Evolutionary conservation across 2,797 vertebrate genomes (phyloP).

Genomic region (Nannoperca australis): DNA sequence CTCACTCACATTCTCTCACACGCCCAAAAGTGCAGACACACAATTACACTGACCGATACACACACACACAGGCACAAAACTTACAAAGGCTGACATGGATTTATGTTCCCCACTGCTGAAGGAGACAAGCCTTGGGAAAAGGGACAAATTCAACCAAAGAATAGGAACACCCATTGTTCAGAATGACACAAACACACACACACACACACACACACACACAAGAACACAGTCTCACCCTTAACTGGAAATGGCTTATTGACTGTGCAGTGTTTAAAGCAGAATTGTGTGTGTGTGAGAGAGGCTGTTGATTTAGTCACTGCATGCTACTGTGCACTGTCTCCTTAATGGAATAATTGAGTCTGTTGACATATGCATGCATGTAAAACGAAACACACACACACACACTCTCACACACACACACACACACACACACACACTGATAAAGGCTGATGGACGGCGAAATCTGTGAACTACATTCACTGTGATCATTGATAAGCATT

Average conservation of each 20-base stretch:
- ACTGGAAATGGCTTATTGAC: slow-evolving; percentile 76
- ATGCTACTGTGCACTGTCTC: slow-evolving; percentile 63
- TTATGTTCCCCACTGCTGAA: slow-evolving; percentile 69
- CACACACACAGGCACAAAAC: slow-evolving; percentile 23
- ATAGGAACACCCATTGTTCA: slow-evolving; percentile 67
- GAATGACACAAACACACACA: slow-evolving; percentile 40
- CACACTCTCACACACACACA: slow-evolving; percentile 2
- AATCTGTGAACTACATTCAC: slow-evolving; percentile 46
- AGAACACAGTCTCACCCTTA: slow-evolving; percentile 37
- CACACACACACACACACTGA: slow-evolving; percentile 28
- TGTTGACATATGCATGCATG: slow-evolving; percentile 70
- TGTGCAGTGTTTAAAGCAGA: slow-evolving; percentile 74
- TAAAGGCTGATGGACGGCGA: slow-evolving; percentile 47
- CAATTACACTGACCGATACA: slow-evolving; percentile 24
- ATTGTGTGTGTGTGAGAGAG: slow-evolving; percentile 44
- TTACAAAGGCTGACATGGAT: slow-evolving; percentile 68
- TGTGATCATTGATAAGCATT: slow-evolving; percentile 78
- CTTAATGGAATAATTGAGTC: slow-evolving; percentile 83
- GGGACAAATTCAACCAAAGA: slow-evolving; percentile 68
- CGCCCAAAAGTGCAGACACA: slow-evolving; percentile 31
- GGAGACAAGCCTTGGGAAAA: slow-evolving; percentile 67
- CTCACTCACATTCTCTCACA: slow-evolving; percentile 37
- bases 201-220: slow-evolving; percentile 39
- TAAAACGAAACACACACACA: slow-evolving; percentile 36
- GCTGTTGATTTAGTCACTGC: slow-evolving; percentile 78